phyloP scores from a whole-genome alignment of 2,888 invertebrate species.

The Orchesellides sinensis region DNA sequence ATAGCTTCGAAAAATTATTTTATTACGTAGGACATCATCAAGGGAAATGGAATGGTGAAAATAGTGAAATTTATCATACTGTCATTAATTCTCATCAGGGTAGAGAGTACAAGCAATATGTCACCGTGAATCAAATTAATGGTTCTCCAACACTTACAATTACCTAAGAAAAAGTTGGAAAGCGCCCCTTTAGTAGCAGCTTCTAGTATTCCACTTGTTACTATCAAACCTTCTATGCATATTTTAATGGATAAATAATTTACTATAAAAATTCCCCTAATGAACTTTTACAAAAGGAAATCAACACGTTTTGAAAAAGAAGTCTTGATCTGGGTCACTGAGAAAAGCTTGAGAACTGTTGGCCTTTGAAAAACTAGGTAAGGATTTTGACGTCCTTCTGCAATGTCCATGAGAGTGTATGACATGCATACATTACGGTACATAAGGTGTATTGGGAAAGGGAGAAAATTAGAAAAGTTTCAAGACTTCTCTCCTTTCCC shows the following conservation, averaged over 20 bases:
- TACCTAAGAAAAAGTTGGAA: neutral
- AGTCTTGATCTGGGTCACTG: too few species aligned
- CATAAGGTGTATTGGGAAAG: too few species aligned
- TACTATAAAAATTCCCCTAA: neutral
- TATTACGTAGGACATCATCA: slow-evolving; percentile 18
- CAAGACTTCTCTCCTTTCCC: neutral
- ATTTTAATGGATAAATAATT: neutral
- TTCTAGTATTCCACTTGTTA: neutral
- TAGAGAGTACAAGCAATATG: neutral
- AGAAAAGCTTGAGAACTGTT: too few species aligned
- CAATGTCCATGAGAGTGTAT: neutral
- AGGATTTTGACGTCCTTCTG: neutral
- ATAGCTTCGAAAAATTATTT: slow-evolving; percentile 30
- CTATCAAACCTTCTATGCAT: neutral
- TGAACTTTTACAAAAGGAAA: neutral
- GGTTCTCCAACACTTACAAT: neutral
- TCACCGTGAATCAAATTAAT: slow-evolving; percentile 23
- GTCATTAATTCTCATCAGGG: slow-evolving; percentile 45
- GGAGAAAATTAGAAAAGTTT: neutral
- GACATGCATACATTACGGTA: too few species aligned
- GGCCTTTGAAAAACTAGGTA: neutral
- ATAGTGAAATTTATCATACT: slow-evolving; percentile 48
- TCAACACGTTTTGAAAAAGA: neutral
- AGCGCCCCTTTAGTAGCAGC: too few species aligned
- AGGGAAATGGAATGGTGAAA: slow-evolving; percentile 13